Base-by-base conservation (phyloP, 2,888 invertebrate genomes). In the Agrotis puta region DNA sequence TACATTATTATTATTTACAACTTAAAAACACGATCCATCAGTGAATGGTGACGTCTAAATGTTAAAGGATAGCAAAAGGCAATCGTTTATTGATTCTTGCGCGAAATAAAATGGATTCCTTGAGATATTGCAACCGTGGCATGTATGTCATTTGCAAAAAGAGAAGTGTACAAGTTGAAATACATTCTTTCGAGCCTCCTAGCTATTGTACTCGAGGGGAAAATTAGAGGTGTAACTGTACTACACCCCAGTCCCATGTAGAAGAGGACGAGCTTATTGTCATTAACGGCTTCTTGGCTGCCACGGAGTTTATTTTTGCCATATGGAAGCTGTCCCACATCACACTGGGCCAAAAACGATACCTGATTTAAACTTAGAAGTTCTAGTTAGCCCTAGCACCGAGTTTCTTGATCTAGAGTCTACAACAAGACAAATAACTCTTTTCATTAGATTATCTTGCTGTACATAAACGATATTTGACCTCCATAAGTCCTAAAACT, bases 51-150 rank as follows among this genome's bases (percentile, higher is more conserved):
- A 33, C 33, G 20, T 53, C 24, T 72, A 66, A 62, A 72, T 74
- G 61, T 62, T 45, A 57, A 61, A 62, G 43, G 22, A 67, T 62
- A 62, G 39, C 57, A 24, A 33, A n/a, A 66, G 14, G 57, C 24
- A 57, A 72, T 66, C 61, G 56, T 62, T 67, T 67, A 67, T 58
- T 62, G 67, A 74, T 62, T 24, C 57, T 47, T 51, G 62, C 16
- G 14, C 33, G 24, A 22, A 39, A n/a, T 33, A 11, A 71, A 61
- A 67, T 74, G 3, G 57, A 66, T 57, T 66, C 18, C 18, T 33
- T 16, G 50, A 66, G 56, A 62, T 66, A 66, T 62, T 24, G 74
- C 66, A 67, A 57, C 39, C 14, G 22, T 50, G 20, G 54, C 24
- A 47, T 33, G 20, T 57, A 22, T 68, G 27, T 68, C 50, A 53